A percentile compares a stretch with the other conserved stretches of the same genome.
Evolutionary conservation across 2,797 vertebrate genomes (phyloP).

Genomic region (Macroramphosus scolopax): DNA sequence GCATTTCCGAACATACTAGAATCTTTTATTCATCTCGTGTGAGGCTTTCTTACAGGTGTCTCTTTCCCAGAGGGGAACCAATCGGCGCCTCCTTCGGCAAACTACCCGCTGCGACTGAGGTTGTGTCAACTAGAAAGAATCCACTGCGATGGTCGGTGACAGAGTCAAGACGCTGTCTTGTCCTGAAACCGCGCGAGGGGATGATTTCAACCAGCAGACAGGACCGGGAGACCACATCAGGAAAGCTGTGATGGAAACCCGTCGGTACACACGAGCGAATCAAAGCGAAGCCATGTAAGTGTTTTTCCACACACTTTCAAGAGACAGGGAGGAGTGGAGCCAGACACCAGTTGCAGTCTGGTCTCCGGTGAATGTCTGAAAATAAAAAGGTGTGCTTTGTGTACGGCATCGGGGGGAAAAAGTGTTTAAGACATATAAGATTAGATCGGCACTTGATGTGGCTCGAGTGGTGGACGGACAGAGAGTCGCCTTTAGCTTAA

Average conservation of each 20-base stretch:
- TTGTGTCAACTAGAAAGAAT: constrained; percentile 23
- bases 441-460: not conserved
- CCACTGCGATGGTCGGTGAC: constrained; percentile 26
- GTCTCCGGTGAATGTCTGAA: constrained; percentile 19
- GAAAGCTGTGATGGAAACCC: constrained; percentile 65
- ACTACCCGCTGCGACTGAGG: constrained; percentile 11
- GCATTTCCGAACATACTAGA: constrained; percentile 23
- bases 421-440: not conserved
- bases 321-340: constrained; percentile 41
- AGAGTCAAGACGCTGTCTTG: constrained; percentile 56
- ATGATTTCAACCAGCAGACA: constrained; percentile 59
- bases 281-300: constrained; percentile 65
- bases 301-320: constrained; percentile 69
- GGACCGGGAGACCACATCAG: constrained; percentile 68
- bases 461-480: not conserved
- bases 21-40: too few relatives aligned
- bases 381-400: constrained; percentile 14
- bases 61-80: constrained; percentile 11
- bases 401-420: not conserved
- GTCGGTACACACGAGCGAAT: constrained; percentile 65
- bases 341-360: constrained; percentile 40
- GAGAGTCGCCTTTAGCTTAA: not conserved
- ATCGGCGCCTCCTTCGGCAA: constrained; percentile 16
- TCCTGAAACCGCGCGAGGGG: constrained; percentile 49
- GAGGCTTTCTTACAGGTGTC: constrained; percentile 15